Percentiles rank a stretch among this genome's conserved stretches.
phyloP scores from a whole-genome alignment of 2,888 invertebrate species.

The Rhagophthalmus giganteus region DNA sequence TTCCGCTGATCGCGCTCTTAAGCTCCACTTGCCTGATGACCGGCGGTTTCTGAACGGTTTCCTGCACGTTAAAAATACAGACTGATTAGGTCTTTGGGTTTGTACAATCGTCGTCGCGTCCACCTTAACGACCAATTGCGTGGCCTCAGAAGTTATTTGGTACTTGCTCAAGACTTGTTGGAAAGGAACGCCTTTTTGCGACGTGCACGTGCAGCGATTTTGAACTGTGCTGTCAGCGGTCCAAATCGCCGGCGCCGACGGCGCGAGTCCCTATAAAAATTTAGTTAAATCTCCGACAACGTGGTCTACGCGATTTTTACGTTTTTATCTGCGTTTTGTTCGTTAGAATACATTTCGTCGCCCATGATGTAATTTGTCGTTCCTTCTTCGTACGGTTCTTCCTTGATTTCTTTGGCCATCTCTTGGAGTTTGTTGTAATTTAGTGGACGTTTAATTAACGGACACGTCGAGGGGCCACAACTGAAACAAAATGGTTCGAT shows the following conservation, averaged over 20 bases:
- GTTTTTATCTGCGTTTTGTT: slow-evolving; percentile 1
- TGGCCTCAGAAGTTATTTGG: slow-evolving; percentile 8
- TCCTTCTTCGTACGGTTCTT: slow-evolving; percentile 44
- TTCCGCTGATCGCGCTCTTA: no score
- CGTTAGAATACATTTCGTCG: neutral
- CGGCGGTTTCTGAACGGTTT: no score
- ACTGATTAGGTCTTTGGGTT: neutral
- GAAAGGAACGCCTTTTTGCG: slow-evolving; percentile 43
- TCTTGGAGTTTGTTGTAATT: slow-evolving; percentile 53
- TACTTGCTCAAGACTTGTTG: slow-evolving; percentile 47
- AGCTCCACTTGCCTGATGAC: no score
- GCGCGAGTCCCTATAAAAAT: neutral
- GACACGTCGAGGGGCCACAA: slow-evolving; percentile 42
- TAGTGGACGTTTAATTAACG: slow-evolving; percentile 43
- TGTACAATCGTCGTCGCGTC: neutral
- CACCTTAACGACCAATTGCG: neutral
- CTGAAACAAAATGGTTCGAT: slow-evolving; percentile 13
- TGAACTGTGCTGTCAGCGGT: slow-evolving; percentile 36
- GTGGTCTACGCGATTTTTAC: no score
- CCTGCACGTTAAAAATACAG: neutral
- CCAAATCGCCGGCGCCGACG: slow-evolving; percentile 32
- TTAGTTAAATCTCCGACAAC: neutral
- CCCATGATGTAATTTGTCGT: neutral
- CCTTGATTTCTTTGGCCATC: slow-evolving; percentile 50
- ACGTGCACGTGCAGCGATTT: slow-evolving; percentile 48